Evolutionary conservation across 2,113 vertebrate genomes (phyloP), one percentile per base, ranked within the genome.

Genomic region (Caloenas nicobarica): DNA sequence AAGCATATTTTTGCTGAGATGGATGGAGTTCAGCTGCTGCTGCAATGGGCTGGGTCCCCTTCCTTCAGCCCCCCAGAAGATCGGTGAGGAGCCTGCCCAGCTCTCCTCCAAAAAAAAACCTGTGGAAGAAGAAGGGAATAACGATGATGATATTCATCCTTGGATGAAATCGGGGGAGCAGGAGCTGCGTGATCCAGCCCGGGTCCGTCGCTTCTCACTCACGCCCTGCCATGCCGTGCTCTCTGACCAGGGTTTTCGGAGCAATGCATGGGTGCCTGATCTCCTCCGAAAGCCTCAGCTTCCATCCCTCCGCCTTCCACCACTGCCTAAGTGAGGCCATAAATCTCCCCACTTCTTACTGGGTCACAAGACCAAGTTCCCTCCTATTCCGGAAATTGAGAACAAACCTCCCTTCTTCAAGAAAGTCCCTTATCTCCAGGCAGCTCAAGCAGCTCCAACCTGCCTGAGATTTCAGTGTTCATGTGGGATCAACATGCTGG

Each of bases 401-500:
- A 62, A 50, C 68, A 66, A 78, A 21, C 8, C 34, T 70, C 38
- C 53, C 69, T 78, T 68, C 33, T 19, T 34, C 76, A 58, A 66
- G 33, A 22, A 72, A 40, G 33, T 11, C 54, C 26, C 25, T 46
- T 16, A 22, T 48, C 66, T 92, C 53, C 74, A 70, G 84, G 61
- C 81, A 38, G 73, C 72, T 86, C 40, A 1, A 68, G 80, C 60
- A 68, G 83, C 85, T 89, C 66, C 85, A 62, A 18, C 38, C 79
- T 96, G 89, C 88, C 76, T 33, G 85, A 91, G 93, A 80, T 86
- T 60, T 81, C 89, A 33, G 76, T 7, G 73, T 11, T 95, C 84
- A 11, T 31, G 44, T 29, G 89, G 61, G 91, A 95, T 94, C 96
- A 96, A 7, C 84, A 83, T 42, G 71, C 91, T 86, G 89, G 84